These are phyloP conservation scores for Hydropsyche tenuis DNA, from an alignment of 1,140 invertebrate genomes.

Conservation along the genomic window DNA sequence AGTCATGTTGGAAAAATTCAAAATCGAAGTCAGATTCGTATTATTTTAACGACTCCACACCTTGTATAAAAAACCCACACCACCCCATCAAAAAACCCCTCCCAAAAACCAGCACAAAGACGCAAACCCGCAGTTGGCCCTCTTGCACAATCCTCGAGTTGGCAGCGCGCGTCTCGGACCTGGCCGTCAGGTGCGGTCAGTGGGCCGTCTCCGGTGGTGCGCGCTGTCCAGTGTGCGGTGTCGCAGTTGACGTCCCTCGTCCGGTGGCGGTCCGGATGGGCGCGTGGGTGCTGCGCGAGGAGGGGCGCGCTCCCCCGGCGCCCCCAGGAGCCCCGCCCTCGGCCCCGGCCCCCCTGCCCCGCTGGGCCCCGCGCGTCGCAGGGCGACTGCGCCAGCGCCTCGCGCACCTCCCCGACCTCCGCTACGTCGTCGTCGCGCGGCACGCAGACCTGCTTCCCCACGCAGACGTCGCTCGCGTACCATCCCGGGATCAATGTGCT, in stretches of 20 bases:
- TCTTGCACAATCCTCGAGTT: neutral
- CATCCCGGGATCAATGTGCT: slow-evolving; percentile 33
- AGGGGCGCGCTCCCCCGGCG: slow-evolving; percentile 29
- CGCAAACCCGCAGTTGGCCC: neutral
- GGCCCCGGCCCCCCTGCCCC: neutral
- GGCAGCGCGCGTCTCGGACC: neutral
- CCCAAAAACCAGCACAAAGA: neutral
- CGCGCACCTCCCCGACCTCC: neutral
- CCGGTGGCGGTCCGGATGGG: slow-evolving; percentile 13
- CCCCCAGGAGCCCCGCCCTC: neutral
- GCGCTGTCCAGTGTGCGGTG: neutral
- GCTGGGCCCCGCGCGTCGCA: neutral
- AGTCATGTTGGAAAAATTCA: no score
- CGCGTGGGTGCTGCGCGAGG: slow-evolving; percentile 33
- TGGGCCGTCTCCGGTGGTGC: neutral
- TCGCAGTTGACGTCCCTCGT: slow-evolving; percentile 14
- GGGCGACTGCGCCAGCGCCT: neutral
- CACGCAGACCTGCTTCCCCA: neutral
- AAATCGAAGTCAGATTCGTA: no score
- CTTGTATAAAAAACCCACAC: no score
- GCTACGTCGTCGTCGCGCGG: neutral
- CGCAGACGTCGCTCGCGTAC: slow-evolving; percentile 3
- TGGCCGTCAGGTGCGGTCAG: slow-evolving; percentile 10
- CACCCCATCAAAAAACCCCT: no score
- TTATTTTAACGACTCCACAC: no score